Conservation (phyloP, 2,797 vertebrate genomes). For the Eulemur albifrons region DNA sequence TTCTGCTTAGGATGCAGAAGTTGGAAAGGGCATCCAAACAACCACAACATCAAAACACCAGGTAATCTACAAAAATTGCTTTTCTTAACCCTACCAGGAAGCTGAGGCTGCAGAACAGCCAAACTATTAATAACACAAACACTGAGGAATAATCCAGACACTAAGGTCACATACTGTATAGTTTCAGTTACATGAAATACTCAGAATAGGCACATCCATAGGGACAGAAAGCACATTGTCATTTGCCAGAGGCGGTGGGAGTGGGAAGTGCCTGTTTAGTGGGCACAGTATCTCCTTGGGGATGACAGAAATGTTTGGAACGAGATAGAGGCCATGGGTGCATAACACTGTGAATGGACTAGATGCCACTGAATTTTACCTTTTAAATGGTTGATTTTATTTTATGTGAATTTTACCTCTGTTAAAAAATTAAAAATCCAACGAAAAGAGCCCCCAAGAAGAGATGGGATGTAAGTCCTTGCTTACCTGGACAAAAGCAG, state of each 20-base stretch:
- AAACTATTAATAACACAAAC: not conserved
- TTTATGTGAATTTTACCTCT: not conserved
- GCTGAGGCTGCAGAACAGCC: no score
- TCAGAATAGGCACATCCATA: not conserved
- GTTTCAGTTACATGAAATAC: not conserved
- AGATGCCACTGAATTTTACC: not conserved
- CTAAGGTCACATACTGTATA: not conserved
- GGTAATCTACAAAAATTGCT: not conserved
- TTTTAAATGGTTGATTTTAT: not conserved
- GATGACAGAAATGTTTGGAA: not conserved
- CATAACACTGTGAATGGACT: no score
- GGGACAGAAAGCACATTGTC: not conserved
- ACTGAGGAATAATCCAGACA: not conserved
- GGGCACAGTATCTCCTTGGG: not conserved
- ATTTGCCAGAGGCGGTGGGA: not conserved
- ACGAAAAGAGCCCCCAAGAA: not conserved
- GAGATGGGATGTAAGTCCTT: not conserved
- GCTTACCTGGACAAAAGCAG: not conserved
- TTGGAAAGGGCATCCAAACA: not conserved
- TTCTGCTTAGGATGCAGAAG: not conserved
- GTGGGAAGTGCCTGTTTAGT: not conserved
- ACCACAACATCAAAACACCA: accelerated
- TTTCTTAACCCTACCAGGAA: not conserved
- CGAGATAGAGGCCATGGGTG: not conserved
- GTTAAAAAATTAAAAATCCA: not conserved